Conservation (phyloP, 2,888 invertebrate genomes). For the Palloptera scutellata region DNA sequence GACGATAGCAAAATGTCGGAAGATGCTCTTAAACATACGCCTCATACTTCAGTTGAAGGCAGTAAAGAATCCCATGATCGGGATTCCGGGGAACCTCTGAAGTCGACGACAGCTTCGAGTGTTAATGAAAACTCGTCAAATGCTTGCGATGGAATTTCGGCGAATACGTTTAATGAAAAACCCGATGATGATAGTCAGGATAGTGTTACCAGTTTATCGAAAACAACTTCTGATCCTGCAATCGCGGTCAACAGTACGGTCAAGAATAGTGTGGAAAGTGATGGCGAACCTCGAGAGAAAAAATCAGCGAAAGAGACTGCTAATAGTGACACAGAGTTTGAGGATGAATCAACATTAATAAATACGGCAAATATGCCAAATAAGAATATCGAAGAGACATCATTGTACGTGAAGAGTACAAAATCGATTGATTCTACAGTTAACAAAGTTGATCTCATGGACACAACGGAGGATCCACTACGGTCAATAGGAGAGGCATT, state of each 20-base stretch:
- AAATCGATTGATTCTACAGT: neutral
- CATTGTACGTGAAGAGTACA: neutral
- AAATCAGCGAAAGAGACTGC: slow-evolving; percentile 30
- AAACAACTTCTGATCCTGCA: slow-evolving; percentile 1
- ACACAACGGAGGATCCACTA: slow-evolving; percentile 10
- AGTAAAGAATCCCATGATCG: slow-evolving; percentile 11
- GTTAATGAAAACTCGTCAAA: slow-evolving; percentile 11
- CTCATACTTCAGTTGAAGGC: slow-evolving; percentile 17
- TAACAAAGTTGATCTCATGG: slow-evolving; percentile 6
- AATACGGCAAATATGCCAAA: neutral
- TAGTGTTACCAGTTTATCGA: slow-evolving; percentile 43
- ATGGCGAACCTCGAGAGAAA: slow-evolving; percentile 13
- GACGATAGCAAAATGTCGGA: slow-evolving; percentile 34
- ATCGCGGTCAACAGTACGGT: slow-evolving; percentile 12
- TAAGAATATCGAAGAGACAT: neutral
- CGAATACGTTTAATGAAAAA: slow-evolving; percentile 27
- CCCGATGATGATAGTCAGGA: slow-evolving; percentile 41
- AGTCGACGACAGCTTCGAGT: neutral
- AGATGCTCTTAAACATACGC: slow-evolving; percentile 12
- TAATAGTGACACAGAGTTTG: slow-evolving; percentile 33
- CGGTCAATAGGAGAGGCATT: slow-evolving; percentile 5
- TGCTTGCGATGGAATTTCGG: slow-evolving; percentile 21
- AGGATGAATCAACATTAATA: slow-evolving; percentile 4
- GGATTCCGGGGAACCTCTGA: neutral
- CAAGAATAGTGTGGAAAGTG: slow-evolving; percentile 15